Conservation (phyloP, 2,888 invertebrate species). For the Prenolepis imparis region DNA sequence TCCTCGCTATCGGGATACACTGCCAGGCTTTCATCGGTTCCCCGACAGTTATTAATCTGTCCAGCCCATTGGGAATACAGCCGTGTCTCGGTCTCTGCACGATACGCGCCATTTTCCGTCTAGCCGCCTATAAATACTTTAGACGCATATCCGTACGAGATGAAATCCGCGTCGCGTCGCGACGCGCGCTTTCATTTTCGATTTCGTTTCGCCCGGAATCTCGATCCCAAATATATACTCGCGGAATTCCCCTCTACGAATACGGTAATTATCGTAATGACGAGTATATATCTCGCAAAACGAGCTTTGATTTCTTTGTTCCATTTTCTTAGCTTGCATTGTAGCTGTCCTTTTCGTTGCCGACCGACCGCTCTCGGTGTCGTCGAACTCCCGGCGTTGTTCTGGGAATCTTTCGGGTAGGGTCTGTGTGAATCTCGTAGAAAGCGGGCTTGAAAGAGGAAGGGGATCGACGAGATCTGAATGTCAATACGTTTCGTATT, state of each 20-base stretch:
- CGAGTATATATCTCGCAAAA: constrained; percentile 32
- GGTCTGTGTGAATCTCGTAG: constrained; percentile 17
- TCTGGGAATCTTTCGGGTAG: constrained; percentile 42
- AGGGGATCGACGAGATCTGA: constrained; percentile 22
- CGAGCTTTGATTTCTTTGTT: not conserved
- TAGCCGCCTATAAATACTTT: constrained; percentile 69
- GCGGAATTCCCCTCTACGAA: constrained; percentile 50
- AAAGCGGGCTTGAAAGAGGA: not conserved
- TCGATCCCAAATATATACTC: constrained; percentile 35
- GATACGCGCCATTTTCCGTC: constrained; percentile 66
- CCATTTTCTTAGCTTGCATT: constrained; percentile 28
- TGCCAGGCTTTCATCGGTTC: constrained; percentile 69
- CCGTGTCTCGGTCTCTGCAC: constrained; percentile 23
- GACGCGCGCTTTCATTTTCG: constrained; percentile 35
- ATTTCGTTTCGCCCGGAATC: constrained; percentile 17
- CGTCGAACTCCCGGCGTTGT: constrained; percentile 40
- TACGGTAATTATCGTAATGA: constrained; percentile 57
- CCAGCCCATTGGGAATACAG: constrained; percentile 56
- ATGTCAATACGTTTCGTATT: constrained; percentile 17
- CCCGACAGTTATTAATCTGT: constrained; percentile 71
- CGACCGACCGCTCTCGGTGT: constrained; percentile 27
- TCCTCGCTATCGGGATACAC: constrained; percentile 42
- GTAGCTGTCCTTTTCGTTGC: constrained; percentile 19
- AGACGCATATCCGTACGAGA: constrained; percentile 28
- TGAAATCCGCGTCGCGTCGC: constrained; percentile 60